Evolutionary conservation across 2,113 vertebrate genomes (phyloP), one percentile per base, ranked within the genome.

Genomic region (Mionectes macconnelli): DNA sequence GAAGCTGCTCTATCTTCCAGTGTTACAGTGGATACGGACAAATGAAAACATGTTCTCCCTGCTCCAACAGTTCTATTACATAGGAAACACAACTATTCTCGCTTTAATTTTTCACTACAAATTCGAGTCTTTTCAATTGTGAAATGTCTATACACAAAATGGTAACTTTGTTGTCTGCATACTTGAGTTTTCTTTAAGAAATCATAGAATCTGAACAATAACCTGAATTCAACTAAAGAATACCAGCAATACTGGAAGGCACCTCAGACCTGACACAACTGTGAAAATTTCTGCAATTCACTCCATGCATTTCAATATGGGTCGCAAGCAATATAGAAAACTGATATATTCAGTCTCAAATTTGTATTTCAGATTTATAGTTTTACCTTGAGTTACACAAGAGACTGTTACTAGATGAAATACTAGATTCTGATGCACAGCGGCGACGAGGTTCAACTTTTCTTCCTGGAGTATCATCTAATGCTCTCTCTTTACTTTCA

Each of bases 361-460:
- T 72, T 35, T 49, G 0, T 53, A 85, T 66, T 85, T 91, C 53
- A 57, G 42, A 63, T 90, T 89, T 42, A 59, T 25, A 78, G 37
- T 52, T 93, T 96, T 98, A 99, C 99, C 99, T 99, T 86, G 98
- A 96, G 79, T 98, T 99, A 75, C 99, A 99, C 47, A 98, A 98
- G 49, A 99, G 98, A 79, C 99, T 99, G 96, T 98, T 99, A 97
- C 99, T 98, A 64, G 99, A 99, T 10, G 99, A 99, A 97, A 99
- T 98, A 97, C 99, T 99, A 79, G 99, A 99, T 97, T 99, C 99
- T 1, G 99, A 99, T 79, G 99, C 99, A 25, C 99, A 99, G 96
- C 99, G 98, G 68, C 99, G 98, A 22, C 99, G 98, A 64, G 98
- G 98, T 83, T 99, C 98, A 62, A 98, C 94, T 56, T 98, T 98